Evolutionary conservation across 2,888 invertebrate genomes (phyloP).

Genomic region (Aspidiotus destructor): DNA sequence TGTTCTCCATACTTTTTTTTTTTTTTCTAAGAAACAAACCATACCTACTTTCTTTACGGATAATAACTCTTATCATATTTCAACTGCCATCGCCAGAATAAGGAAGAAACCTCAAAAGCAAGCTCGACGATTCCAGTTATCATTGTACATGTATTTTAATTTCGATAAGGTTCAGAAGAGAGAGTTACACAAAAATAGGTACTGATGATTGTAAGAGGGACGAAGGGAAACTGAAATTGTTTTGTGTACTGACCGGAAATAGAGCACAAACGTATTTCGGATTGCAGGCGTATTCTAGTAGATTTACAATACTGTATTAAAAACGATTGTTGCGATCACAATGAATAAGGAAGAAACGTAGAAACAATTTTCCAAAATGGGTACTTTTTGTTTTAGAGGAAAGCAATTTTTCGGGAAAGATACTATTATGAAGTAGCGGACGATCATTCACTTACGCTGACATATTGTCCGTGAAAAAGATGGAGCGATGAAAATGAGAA

Average conservation of each 20-base stretch:
- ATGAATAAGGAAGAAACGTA: background rate
- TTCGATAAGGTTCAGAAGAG: background rate
- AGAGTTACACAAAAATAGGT: no score
- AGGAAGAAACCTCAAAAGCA: background rate
- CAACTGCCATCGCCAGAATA: no score
- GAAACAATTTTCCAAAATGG: background rate
- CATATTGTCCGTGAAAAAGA: no score
- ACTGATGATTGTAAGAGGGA: no score
- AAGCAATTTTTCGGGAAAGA: no score
- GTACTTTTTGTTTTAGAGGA: background rate
- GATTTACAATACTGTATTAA: background rate
- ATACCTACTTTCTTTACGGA: no score
- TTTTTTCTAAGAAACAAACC: no score
- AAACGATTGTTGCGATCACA: constrained; percentile 1
- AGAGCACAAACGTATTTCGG: background rate
- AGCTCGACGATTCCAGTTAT: background rate
- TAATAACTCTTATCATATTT: no score
- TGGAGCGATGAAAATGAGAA: no score
- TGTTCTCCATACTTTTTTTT: no score
- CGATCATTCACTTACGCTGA: no score
- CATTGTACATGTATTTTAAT: background rate
- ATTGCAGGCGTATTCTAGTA: background rate
- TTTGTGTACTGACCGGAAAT: constrained; percentile 3
- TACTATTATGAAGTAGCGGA: no score
- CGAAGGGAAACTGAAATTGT: background rate